Base-by-base conservation (phyloP, 64 coral and sea anemone genomes). In the Pachyseris speciosa region DNA sequence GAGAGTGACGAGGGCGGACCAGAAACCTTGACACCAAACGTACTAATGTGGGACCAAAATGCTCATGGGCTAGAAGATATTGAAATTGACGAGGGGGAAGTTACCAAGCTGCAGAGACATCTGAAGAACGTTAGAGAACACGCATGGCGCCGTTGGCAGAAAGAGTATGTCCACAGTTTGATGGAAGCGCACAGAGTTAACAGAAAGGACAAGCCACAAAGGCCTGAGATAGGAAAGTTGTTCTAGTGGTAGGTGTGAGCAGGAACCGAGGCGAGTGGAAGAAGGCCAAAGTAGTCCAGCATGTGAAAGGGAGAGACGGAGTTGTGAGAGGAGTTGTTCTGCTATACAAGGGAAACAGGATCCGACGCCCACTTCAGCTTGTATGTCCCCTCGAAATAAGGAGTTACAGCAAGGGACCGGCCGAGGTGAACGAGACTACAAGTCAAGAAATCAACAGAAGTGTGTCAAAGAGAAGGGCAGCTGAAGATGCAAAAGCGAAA, bases 141-240 rank as follows among this genome's bases (percentile, higher is more conserved):
- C 15, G 7, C 74, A 22, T 87, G 72, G 72, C 38, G 33, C 39
- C 17, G 52, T 29, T 93, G 91, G 83, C 77, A 40, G 52, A 86
- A 37, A 49, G 90, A 92, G 71, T 92, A 87, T 38, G 12, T 93
- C 7, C 71, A 68, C 17, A 87, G 83, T 39, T 73, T 93, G 37
- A 87, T 94, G 83, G 91, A 94, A 59, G 31, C 51, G 64, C 83
- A 87, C 64, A 63, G 84, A 37, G 86, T 89, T 9, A 75, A 40
- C 51, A 64, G 86, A 78, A 72, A 65, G 71, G 41, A 72, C 34
- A 41, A 24, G 52, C 27, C 22, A 42, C 38, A 71, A 41, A 25
- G 25, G 26, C 86, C 72, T 40, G 71, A 89, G 26, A 72, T 89
- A 27, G 69, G 69, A 40, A 50, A 88, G 47, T 88, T 1, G 47